These are phyloP conservation scores for Eulemur rufifrons DNA, from an alignment of 2,113 vertebrate species.

Conservation along the genomic window DNA sequence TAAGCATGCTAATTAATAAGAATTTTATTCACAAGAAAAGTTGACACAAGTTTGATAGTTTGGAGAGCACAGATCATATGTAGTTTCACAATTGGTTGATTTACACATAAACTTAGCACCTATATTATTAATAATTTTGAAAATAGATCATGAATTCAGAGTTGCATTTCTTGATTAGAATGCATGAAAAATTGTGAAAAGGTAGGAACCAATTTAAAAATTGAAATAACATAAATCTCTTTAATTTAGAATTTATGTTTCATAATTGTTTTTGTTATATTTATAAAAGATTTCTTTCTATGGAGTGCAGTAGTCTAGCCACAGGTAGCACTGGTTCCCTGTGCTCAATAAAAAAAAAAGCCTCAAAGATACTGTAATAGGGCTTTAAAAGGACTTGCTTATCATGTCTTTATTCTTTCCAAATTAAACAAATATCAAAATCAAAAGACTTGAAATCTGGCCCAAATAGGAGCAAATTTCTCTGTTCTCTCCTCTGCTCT, in stretches of 20 bases:
- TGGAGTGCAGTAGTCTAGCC: background rate
- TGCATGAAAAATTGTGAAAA: background rate
- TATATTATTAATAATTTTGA: background rate
- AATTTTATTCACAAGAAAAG: background rate
- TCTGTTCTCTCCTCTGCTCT: background rate
- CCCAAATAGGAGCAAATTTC: background rate
- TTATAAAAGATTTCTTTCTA: background rate
- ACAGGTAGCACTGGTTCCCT: background rate
- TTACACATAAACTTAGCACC: background rate
- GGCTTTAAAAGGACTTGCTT: background rate
- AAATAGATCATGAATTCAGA: constrained; percentile 32
- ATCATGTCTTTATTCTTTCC: background rate
- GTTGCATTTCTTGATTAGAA: background rate
- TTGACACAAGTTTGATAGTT: background rate
- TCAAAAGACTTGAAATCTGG: background rate
- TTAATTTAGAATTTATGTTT: background rate
- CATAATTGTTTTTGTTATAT: background rate
- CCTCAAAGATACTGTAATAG: background rate
- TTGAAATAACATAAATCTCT: background rate
- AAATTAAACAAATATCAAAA: background rate
- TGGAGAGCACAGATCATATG: background rate
- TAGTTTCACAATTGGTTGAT: background rate
- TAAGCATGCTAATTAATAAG: background rate
- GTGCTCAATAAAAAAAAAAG: background rate
- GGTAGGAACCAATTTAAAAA: background rate